Evolutionary conservation across 1,140 invertebrate genomes (phyloP).

Genomic region (Helicoverpa armigera): DNA sequence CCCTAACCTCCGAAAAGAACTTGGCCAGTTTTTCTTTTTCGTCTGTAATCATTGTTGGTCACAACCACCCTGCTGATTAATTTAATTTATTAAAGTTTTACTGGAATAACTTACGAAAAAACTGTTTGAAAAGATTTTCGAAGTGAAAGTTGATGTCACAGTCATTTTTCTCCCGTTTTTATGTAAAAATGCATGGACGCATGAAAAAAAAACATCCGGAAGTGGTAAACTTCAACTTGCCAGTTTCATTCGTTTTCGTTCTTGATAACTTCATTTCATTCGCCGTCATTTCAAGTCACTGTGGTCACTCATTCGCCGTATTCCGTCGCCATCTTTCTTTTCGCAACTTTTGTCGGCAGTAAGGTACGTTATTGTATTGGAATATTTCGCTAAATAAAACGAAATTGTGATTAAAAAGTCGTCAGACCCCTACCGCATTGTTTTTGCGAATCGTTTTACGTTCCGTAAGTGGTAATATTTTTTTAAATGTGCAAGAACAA

Average conservation of each 20-base stretch:
- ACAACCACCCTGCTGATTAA: too few species aligned
- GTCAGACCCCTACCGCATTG: slow-evolving; percentile 30
- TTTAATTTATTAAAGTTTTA: background rate
- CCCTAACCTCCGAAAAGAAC: too few species aligned
- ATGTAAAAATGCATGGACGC: background rate
- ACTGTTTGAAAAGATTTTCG: background rate
- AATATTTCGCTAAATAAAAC: slow-evolving; percentile 60
- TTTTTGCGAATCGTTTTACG: slow-evolving; percentile 5
- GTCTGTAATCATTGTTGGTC: too few species aligned
- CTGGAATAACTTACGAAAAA: background rate
- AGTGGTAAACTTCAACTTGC: slow-evolving; percentile 34
- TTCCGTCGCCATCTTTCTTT: slow-evolving; percentile 83
- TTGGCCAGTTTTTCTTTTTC: too few species aligned
- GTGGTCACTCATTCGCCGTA: slow-evolving; percentile 59
- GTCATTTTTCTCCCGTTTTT: slow-evolving; percentile 7
- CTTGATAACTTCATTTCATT: slow-evolving; percentile 16
- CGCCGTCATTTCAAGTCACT: slow-evolving; percentile 39
- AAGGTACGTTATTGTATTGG: slow-evolving; percentile 75
- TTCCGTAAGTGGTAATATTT: slow-evolving; percentile 39
- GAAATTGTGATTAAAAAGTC: slow-evolving; percentile 46
- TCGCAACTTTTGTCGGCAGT: slow-evolving; percentile 76
- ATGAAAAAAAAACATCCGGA: slow-evolving; percentile 20
- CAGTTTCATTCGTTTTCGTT: slow-evolving; percentile 16
- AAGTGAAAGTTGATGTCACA: slow-evolving; percentile 5
- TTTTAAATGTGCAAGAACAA: slow-evolving; percentile 48